Evolutionary conservation across 2,888 invertebrate species (phyloP).

Genomic region (Balanococcus diminutus): DNA sequence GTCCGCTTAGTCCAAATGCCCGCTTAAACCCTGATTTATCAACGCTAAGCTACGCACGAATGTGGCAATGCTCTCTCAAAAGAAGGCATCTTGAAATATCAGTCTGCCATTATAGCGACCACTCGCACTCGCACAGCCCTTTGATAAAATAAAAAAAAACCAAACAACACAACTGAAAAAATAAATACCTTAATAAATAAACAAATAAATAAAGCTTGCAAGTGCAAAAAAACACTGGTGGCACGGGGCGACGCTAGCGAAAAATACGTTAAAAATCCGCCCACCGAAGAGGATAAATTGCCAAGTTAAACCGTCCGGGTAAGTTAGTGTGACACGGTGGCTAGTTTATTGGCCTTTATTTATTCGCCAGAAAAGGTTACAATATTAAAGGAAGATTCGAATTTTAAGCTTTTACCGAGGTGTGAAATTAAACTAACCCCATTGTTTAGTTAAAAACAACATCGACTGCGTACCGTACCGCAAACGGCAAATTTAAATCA

Average conservation of each 20-base stretch:
- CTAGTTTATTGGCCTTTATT: constrained; percentile 37
- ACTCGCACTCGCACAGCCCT: too few species aligned
- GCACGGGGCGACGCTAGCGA: background rate
- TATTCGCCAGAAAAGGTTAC: constrained; percentile 28
- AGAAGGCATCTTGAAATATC: too few species aligned
- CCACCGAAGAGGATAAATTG: constrained; percentile 33
- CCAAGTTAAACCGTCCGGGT: constrained; percentile 12
- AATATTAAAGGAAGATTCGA: constrained; percentile 37
- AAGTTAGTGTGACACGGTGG: constrained; percentile 22
- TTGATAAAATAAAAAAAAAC: too few species aligned
- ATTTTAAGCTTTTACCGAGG: constrained; percentile 37
- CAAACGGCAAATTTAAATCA: constrained; percentile 34
- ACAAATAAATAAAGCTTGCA: too few species aligned
- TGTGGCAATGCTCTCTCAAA: too few species aligned
- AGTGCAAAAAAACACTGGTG: background rate
- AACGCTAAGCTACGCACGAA: too few species aligned
- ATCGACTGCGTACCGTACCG: constrained; percentile 29
- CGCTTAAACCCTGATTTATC: too few species aligned
- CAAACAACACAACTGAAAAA: too few species aligned
- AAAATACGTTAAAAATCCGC: constrained; percentile 31
- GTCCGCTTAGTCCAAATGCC: too few species aligned
- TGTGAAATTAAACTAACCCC: constrained; percentile 36
- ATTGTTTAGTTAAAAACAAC: constrained; percentile 27
- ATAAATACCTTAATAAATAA: too few species aligned
- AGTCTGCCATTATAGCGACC: too few species aligned